Evolutionary conservation across 2,113 vertebrate species (phyloP).

Genomic region (Urocolius indicus): DNA sequence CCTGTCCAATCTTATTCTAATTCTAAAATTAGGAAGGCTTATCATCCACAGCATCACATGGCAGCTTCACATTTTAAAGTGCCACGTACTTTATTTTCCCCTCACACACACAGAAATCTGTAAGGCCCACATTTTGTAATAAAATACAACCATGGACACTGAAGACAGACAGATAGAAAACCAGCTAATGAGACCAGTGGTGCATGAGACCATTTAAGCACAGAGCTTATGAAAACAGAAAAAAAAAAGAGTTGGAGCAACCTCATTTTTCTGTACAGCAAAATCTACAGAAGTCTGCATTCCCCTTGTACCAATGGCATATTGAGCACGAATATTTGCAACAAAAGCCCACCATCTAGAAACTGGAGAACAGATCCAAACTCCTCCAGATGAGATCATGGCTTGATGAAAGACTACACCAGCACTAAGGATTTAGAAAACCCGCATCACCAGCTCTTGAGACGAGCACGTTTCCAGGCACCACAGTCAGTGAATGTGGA

Average conservation of each 20-base stretch:
- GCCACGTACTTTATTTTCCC: background rate
- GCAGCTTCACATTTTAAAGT: background rate
- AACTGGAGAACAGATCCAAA: background rate
- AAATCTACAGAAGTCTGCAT: background rate
- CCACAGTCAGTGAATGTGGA: background rate
- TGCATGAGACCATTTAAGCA: background rate
- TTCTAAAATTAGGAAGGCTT: conserved; percentile 27
- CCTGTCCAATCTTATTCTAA: background rate
- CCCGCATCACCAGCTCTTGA: background rate
- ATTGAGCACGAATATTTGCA: background rate
- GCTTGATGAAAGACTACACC: background rate
- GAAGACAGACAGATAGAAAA: background rate
- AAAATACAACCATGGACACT: background rate
- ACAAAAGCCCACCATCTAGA: background rate
- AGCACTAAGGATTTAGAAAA: background rate
- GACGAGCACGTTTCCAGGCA: background rate
- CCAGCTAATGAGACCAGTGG: background rate
- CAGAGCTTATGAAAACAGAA: background rate
- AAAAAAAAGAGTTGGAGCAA: background rate
- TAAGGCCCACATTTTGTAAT: background rate
- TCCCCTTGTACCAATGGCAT: background rate
- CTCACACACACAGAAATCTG: background rate
- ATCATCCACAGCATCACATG: background rate
- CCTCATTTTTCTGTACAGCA: background rate
- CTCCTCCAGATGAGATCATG: background rate